phyloP scores from a whole-genome alignment of 2,113 vertebrate species.

The Ursus arctos region DNA sequence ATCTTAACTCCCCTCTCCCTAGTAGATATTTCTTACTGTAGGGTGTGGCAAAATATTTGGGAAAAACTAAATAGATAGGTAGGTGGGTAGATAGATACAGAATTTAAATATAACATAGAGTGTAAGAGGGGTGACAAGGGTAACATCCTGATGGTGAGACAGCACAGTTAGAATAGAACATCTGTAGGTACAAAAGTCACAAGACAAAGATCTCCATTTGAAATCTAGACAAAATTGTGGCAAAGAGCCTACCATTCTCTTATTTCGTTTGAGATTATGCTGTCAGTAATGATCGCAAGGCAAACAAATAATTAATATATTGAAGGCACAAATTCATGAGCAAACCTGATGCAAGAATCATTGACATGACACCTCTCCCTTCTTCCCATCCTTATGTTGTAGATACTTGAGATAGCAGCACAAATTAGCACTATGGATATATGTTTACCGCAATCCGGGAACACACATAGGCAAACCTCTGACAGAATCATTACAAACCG shows the following conservation, averaged over 20 bases:
- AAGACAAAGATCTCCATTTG: not conserved
- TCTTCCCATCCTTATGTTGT: not conserved
- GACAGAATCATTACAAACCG: not conserved
- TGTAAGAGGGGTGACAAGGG: rapidly evolving
- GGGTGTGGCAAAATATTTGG: not conserved
- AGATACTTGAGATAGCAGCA: too few relatives aligned
- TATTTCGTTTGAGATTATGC: not conserved
- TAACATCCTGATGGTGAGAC: not conserved
- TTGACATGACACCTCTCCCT: rapidly evolving
- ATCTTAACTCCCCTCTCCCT: too few relatives aligned
- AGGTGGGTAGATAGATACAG: not conserved
- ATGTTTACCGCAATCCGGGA: rapidly evolving
- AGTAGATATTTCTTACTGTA: not conserved
- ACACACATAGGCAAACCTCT: rapidly evolving
- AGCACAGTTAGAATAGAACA: not conserved
- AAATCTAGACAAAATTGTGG: not conserved
- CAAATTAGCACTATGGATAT: rapidly evolving
- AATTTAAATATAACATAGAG: not conserved
- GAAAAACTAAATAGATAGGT: not conserved
- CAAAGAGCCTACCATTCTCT: not conserved
- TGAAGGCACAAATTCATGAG: not conserved
- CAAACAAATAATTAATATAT: not conserved
- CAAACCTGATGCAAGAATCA: not conserved
- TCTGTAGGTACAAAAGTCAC: not conserved
- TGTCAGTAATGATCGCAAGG: not conserved